These are phyloP conservation scores for Syritta pipiens DNA, from an alignment of 2,888 invertebrate genomes.

Conservation along the genomic window DNA sequence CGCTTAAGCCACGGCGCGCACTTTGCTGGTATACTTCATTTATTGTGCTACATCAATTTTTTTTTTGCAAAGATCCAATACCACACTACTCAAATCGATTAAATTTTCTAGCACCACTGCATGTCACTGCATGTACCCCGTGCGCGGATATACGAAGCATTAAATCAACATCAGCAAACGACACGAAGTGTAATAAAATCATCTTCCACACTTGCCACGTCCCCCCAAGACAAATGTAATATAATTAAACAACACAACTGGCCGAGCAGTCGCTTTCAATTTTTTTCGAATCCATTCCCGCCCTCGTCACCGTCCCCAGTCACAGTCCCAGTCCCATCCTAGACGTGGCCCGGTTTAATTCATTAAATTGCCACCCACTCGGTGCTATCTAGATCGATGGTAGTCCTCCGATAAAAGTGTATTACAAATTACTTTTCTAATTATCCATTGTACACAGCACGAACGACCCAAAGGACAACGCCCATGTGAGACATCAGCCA, in stretches of 20 bases:
- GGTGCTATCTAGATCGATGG: slow-evolving; percentile 56
- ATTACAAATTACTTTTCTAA: slow-evolving; percentile 69
- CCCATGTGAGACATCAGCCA: slow-evolving; percentile 25
- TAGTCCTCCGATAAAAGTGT: slow-evolving; percentile 58
- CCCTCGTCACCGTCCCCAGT: too few relatives aligned
- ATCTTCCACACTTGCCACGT: not conserved
- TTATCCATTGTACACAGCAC: slow-evolving; percentile 58
- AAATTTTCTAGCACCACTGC: too few relatives aligned
- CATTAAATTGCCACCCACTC: slow-evolving; percentile 56
- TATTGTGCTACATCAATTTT: too few relatives aligned
- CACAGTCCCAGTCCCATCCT: slow-evolving; percentile 3
- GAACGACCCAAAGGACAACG: slow-evolving; percentile 56
- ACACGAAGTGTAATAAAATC: too few relatives aligned
- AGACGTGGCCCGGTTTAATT: slow-evolving; percentile 55
- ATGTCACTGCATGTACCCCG: too few relatives aligned
- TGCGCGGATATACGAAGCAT: too few relatives aligned
- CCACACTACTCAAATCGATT: too few relatives aligned
- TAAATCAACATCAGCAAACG: too few relatives aligned
- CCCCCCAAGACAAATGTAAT: slow-evolving; percentile 28
- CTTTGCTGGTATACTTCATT: too few relatives aligned
- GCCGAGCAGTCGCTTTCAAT: slow-evolving; percentile 22
- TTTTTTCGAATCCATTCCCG: too few relatives aligned
- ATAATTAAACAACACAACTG: slow-evolving; percentile 32
- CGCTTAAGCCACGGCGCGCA: too few relatives aligned
- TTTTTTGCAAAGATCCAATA: too few relatives aligned